phyloP scores from a whole-genome alignment of 2,797 vertebrate species.

The Coregonus sp. region DNA sequence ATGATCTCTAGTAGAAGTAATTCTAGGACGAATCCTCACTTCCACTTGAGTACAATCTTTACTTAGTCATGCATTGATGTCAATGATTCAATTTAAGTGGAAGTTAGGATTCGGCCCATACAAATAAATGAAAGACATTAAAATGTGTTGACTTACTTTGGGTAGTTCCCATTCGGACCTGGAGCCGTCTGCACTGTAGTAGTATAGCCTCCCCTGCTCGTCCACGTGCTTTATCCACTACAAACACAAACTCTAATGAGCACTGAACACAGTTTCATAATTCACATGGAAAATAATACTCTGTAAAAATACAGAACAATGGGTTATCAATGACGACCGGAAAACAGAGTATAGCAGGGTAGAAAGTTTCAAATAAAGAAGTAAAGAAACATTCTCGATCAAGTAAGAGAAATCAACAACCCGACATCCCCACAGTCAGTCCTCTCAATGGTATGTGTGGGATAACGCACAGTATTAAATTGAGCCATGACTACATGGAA shows the following conservation, averaged over 20 bases:
- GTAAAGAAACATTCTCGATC: neutral
- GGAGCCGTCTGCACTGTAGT: slow-evolving; percentile 93
- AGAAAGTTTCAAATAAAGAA: too few relatives aligned
- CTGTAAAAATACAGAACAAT: neutral
- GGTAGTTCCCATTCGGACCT: slow-evolving; percentile 96
- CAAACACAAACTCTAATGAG: slow-evolving; percentile 36
- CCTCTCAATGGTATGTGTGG: neutral
- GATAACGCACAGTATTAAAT: too few relatives aligned
- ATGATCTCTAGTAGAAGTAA: too few relatives aligned
- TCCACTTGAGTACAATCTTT: neutral
- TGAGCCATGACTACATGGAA: too few relatives aligned
- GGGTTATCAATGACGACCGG: too few relatives aligned
- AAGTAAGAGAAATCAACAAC: neutral
- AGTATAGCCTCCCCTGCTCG: slow-evolving; percentile 93
- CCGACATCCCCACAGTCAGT: neutral
- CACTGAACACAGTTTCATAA: neutral
- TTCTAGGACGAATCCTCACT: too few relatives aligned
- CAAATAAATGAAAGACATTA: neutral
- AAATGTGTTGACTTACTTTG: slow-evolving; percentile 79
- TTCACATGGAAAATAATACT: too few relatives aligned
- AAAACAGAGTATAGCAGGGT: too few relatives aligned
- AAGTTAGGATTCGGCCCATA: neutral
- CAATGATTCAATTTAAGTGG: too few relatives aligned
- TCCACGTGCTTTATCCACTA: slow-evolving; percentile 98
- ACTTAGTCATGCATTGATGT: slow-evolving; percentile 9